Conservation (phyloP, 2,113 vertebrate species). For the Crypturellus undulatus region DNA sequence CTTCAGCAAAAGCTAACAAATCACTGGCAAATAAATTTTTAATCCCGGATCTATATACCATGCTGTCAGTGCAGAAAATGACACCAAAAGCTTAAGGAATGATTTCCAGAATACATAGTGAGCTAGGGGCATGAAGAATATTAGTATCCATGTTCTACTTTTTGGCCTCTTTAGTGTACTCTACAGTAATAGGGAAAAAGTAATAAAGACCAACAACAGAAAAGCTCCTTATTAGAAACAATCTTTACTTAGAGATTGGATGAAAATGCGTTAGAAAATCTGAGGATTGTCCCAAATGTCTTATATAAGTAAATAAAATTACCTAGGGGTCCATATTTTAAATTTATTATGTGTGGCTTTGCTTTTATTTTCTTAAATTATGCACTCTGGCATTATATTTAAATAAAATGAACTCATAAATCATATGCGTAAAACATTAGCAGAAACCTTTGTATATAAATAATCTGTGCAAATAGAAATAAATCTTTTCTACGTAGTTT, state of each 20-base stretch:
- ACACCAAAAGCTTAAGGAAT: neutral
- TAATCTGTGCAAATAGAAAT: neutral
- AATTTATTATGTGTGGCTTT: neutral
- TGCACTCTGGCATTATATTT: neutral
- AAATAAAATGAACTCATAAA: neutral
- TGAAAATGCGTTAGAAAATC: neutral
- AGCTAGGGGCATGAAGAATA: neutral
- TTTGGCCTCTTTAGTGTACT: neutral
- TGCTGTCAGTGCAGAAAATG: neutral
- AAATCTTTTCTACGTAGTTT: neutral
- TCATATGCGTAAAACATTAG: neutral
- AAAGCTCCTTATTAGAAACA: neutral
- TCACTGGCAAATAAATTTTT: neutral
- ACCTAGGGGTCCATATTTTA: neutral
- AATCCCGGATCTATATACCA: neutral
- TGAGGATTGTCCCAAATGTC: neutral
- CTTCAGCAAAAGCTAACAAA: neutral
- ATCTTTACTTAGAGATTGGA: neutral
- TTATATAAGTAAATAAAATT: neutral
- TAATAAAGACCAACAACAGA: neutral
- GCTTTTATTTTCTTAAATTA: neutral
- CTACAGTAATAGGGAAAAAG: neutral
- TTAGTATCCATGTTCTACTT: accelerated
- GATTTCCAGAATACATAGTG: neutral
- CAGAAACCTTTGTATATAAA: neutral